These are phyloP conservation scores for Rhinatrema bivittatum DNA, from an alignment of 2,797 vertebrate genomes.

Conservation along the genomic window DNA sequence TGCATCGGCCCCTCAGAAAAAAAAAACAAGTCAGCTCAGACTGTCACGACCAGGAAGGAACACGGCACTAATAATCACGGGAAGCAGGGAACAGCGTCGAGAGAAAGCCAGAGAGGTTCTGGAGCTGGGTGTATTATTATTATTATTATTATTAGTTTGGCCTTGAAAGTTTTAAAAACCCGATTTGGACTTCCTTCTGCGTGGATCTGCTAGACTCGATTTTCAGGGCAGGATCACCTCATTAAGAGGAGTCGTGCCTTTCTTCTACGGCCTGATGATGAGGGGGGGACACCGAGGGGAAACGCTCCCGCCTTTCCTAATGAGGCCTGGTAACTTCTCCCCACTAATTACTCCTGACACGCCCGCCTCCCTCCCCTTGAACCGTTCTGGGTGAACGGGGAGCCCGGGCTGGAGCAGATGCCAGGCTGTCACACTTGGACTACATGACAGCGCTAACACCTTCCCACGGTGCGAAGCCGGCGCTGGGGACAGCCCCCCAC, in stretches of 20 bases:
- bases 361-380: neutral
- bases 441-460: conserved; percentile 18
- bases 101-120: too few relatives aligned
- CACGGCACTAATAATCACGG: too few relatives aligned
- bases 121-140: too few relatives aligned
- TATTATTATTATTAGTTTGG: too few relatives aligned
- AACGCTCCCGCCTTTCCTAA: neutral
- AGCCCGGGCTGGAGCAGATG: conserved; percentile 3
- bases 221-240: neutral
- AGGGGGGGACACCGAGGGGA: neutral
- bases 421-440: neutral
- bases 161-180: too few relatives aligned
- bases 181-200: too few relatives aligned
- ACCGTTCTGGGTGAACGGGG: neutral
- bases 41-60: too few relatives aligned
- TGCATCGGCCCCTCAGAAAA: too few relatives aligned
- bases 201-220: too few relatives aligned
- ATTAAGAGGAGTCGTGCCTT: neutral
- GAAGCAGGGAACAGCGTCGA: too few relatives aligned
- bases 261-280: neutral
- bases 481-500: conserved; percentile 36
- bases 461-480: conserved; percentile 20
- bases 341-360: conserved; percentile 1
- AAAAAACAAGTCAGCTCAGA: too few relatives aligned
- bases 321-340: neutral